Evolutionary conservation across 2,888 invertebrate genomes (phyloP).

Genomic region (Calliphora vomitoria): DNA sequence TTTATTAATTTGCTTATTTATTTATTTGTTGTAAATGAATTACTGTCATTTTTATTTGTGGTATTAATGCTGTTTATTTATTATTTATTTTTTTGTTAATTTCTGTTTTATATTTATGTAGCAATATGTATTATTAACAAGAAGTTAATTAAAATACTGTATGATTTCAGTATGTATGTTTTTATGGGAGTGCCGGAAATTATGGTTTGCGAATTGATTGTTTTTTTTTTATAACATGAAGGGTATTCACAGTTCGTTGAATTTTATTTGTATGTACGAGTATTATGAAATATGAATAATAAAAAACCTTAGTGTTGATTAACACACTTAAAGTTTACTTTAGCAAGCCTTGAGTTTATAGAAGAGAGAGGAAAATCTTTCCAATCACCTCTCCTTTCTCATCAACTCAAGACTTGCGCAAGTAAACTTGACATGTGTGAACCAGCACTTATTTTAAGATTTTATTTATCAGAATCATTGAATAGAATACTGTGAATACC

Average conservation of each 20-base stretch:
- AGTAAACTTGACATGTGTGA: too few species aligned
- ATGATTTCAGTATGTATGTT: background rate
- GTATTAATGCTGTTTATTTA: background rate
- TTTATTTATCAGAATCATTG: too few species aligned
- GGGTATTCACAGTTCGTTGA: conserved; percentile 26
- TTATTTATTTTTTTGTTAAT: conserved; percentile 8
- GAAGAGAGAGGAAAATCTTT: too few species aligned
- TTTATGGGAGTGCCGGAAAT: conserved; percentile 17
- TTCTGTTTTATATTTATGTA: conserved; percentile 7
- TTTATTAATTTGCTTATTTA: background rate
- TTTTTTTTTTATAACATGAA: conserved; percentile 2
- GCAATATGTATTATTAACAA: conserved; percentile 19
- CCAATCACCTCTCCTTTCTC: too few species aligned
- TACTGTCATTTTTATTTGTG: conserved; percentile 7
- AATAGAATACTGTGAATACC: background rate
- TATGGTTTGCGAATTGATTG: conserved; percentile 3
- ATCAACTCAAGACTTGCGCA: too few species aligned
- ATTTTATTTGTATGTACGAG: too few species aligned
- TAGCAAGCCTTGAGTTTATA: too few species aligned
- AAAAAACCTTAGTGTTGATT: too few species aligned
- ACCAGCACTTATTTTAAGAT: too few species aligned
- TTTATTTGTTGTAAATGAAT: conserved; percentile 7
- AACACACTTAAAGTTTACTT: too few species aligned
- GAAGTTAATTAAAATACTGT: conserved; percentile 53
- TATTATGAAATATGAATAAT: too few species aligned